phyloP scores from a whole-genome alignment of 2,888 invertebrate species.

The Polydrusus cervinus region DNA sequence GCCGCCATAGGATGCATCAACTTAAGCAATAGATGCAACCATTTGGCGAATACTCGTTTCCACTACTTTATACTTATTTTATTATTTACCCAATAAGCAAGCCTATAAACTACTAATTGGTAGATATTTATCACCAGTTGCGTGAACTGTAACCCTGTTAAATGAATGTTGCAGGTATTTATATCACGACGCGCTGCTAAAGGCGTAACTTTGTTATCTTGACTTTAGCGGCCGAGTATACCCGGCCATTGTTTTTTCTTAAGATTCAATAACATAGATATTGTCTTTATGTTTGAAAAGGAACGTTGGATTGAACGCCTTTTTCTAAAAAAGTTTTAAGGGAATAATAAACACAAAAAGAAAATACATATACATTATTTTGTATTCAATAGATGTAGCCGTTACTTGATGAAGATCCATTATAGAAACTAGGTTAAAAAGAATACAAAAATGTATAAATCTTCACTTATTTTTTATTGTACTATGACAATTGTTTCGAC shows the following conservation, averaged over 20 bases:
- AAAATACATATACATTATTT: too few relatives aligned
- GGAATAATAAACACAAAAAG: too few relatives aligned
- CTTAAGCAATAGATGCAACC: not conserved
- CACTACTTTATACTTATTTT: slow-evolving; percentile 53
- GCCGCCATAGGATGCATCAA: too few relatives aligned
- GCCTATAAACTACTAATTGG: slow-evolving; percentile 69
- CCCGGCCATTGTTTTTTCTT: slow-evolving; percentile 61
- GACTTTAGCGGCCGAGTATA: slow-evolving; percentile 45
- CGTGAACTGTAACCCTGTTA: slow-evolving; percentile 68
- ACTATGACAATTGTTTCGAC: too few relatives aligned
- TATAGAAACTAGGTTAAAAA: too few relatives aligned
- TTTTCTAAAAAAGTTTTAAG: not conserved
- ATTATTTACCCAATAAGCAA: slow-evolving; percentile 64
- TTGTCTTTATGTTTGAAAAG: slow-evolving; percentile 40
- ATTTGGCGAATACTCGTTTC: slow-evolving; percentile 6
- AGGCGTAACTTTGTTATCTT: slow-evolving; percentile 59
- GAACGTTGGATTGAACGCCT: not conserved
- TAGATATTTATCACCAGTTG: slow-evolving; percentile 68
- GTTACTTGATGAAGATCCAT: too few relatives aligned
- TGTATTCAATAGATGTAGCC: too few relatives aligned
- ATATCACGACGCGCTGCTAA: slow-evolving; percentile 63
- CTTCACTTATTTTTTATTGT: too few relatives aligned
- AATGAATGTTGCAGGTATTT: slow-evolving; percentile 64
- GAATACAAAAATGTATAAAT: too few relatives aligned
- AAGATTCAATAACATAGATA: slow-evolving; percentile 59